phyloP scores from a whole-genome alignment of 2,888 invertebrate species.

The Thereva nobilitata region DNA sequence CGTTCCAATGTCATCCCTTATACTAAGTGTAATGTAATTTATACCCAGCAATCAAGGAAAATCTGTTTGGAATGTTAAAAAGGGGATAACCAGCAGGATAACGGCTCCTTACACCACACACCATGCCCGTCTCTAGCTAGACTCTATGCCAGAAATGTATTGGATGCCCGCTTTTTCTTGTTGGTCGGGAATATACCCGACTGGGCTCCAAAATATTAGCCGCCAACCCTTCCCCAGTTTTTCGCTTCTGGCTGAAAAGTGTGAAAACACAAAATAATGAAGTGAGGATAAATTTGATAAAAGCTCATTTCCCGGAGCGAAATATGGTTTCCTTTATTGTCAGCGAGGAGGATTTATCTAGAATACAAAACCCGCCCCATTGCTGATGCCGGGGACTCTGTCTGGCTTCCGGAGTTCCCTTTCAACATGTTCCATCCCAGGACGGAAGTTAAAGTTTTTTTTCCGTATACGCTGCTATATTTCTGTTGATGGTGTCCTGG shows the following conservation, averaged over 20 bases:
- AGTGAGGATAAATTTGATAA: constrained; percentile 43
- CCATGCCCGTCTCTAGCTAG: too few species aligned
- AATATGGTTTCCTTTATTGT: constrained; percentile 43
- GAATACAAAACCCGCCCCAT: constrained; percentile 36
- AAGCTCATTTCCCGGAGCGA: constrained; percentile 42
- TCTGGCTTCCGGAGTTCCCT: not conserved
- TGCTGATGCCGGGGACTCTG: not conserved
- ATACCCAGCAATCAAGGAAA: constrained; percentile 42
- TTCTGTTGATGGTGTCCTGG: constrained; percentile 4
- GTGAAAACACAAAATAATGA: constrained; percentile 43
- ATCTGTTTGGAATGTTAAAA: constrained; percentile 43
- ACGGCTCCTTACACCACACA: too few species aligned
- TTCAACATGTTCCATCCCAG: constrained; percentile 6
- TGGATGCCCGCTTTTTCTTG: too few species aligned
- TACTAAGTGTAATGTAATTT: constrained; percentile 42
- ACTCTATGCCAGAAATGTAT: too few species aligned
- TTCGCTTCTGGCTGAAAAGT: constrained; percentile 24
- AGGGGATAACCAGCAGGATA: constrained; percentile 30
- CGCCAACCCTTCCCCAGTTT: constrained; percentile 21
- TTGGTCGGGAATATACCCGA: not conserved
- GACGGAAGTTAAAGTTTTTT: constrained; percentile 13
- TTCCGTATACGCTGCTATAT: constrained; percentile 3
- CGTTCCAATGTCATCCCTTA: constrained; percentile 28
- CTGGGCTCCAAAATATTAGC: not conserved
- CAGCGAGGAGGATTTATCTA: constrained; percentile 40